Conservation (phyloP, 1,140 invertebrate genomes). For the Bombus impatiens region DNA sequence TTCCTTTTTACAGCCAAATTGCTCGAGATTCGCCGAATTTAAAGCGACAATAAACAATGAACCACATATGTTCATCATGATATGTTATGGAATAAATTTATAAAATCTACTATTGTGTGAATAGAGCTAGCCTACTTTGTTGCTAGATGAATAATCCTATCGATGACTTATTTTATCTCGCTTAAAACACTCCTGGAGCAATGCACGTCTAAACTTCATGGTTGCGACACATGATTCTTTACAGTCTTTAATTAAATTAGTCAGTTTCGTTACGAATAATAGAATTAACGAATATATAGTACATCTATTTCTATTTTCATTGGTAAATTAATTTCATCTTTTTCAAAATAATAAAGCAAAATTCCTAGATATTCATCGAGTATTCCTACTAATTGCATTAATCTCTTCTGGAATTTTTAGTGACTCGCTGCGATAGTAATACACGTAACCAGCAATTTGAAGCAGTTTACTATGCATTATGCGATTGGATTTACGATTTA, state of each 20-base stretch:
- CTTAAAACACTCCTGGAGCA: too few relatives aligned
- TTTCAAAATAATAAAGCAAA: not conserved
- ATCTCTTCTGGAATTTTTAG: not conserved
- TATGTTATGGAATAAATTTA: too few relatives aligned
- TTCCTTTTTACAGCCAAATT: too few relatives aligned
- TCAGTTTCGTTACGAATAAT: not conserved
- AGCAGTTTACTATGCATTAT: not conserved
- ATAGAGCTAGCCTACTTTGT: too few relatives aligned
- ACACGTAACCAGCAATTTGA: not conserved
- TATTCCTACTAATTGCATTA: not conserved
- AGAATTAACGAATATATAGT: not conserved
- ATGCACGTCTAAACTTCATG: too few relatives aligned
- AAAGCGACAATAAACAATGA: too few relatives aligned
- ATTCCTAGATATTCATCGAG: not conserved
- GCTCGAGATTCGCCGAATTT: too few relatives aligned
- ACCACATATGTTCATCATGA: too few relatives aligned
- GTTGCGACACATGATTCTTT: not conserved
- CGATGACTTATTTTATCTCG: too few relatives aligned
- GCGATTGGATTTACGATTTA: not conserved
- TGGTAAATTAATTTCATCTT: not conserved
- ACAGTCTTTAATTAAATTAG: not conserved
- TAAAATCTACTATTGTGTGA: too few relatives aligned
- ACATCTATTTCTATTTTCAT: not conserved
- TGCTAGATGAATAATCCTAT: too few relatives aligned
- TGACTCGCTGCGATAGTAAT: not conserved